Evolutionary conservation across 2,888 invertebrate genomes (phyloP), one percentile per base, ranked within the genome.

Genomic region (Lasioglossum malachurum): DNA sequence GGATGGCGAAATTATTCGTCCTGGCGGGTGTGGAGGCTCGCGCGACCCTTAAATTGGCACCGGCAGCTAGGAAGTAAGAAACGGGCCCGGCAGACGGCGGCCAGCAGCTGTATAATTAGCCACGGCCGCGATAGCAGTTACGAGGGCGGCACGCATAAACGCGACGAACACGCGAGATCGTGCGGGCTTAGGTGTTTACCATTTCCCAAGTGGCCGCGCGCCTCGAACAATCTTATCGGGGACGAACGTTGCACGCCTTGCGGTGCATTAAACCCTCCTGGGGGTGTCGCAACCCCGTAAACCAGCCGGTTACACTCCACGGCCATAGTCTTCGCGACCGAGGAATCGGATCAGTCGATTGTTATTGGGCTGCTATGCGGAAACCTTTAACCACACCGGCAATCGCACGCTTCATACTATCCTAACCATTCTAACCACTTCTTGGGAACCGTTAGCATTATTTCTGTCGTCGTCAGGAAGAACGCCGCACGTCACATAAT

Each of bases 131-230:
- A 91, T 92, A 92, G 84, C 88, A 83, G 85, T 88, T 87, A 87
- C 86, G 89, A 78, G 82, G 78, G 73, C 76, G 80, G 82, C 91
- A 90, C 88, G 89, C 92, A 92, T 90, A 87, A 92, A 89, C 87
- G 90, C 74, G 84, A 67, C 16, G 72, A 71, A 86, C 92, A 92
- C 92, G 92, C 92, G 91, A 92, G 89, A 90, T 89, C 82, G 85
- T 89, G 91, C 86, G 85, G 81, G 75, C 79, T 49, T 71, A 75
- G 77, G 78, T 88, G 85, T 91, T 88, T 84, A 84, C 86, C 86
- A 78, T 85, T 75, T 84, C 72, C 76, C 85, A 81, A 87, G 80
- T 71, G 71, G 79, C 74, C 46, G 35, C 74, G 46, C 38, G 31
- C 75, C 49, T 78, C 71, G 75, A 75, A 71, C 75, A 83, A 77